Conservation (phyloP, 35 echinoderm and acorn worm species). For the Stichopus chloronotus region DNA sequence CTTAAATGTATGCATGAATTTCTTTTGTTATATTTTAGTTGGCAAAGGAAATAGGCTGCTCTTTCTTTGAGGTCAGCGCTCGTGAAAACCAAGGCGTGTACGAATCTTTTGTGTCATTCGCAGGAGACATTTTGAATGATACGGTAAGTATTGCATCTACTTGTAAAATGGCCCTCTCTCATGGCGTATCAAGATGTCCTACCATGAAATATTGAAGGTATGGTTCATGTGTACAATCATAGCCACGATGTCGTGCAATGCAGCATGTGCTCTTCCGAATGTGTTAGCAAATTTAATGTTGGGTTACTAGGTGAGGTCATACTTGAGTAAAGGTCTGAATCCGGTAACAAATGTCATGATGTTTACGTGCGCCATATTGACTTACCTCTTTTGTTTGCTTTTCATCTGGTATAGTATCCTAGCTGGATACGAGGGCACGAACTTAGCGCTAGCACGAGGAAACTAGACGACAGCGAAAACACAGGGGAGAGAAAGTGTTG, state of each 20-base stretch:
- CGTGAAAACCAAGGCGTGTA: constrained; percentile 70
- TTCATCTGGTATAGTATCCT: constrained; percentile 13
- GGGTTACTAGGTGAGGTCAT: too few species aligned
- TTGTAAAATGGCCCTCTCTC: background rate
- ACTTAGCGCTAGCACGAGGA: constrained; percentile 44
- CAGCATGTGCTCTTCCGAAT: too few species aligned
- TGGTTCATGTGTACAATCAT: background rate
- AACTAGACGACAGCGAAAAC: constrained; percentile 21
- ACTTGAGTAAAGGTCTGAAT: too few species aligned
- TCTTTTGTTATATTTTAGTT: constrained; percentile 43
- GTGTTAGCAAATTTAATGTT: too few species aligned
- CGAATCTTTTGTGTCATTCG: constrained; percentile 70
- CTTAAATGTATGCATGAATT: too few species aligned
- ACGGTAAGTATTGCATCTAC: constrained; percentile 7
- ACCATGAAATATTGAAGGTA: background rate
- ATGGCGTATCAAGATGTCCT: background rate
- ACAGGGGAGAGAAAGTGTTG: constrained; percentile 19
- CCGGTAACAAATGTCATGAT: too few species aligned
- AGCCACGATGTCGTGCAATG: too few species aligned
- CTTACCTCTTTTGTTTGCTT: background rate
- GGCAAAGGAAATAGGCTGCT: constrained; percentile 64
- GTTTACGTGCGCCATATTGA: too few species aligned
- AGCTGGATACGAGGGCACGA: constrained; percentile 47
- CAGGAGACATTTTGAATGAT: constrained; percentile 59
- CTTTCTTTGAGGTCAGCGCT: constrained; percentile 82